Base-by-base conservation (phyloP, 2,113 vertebrate genomes). In the Cebus imitator region DNA sequence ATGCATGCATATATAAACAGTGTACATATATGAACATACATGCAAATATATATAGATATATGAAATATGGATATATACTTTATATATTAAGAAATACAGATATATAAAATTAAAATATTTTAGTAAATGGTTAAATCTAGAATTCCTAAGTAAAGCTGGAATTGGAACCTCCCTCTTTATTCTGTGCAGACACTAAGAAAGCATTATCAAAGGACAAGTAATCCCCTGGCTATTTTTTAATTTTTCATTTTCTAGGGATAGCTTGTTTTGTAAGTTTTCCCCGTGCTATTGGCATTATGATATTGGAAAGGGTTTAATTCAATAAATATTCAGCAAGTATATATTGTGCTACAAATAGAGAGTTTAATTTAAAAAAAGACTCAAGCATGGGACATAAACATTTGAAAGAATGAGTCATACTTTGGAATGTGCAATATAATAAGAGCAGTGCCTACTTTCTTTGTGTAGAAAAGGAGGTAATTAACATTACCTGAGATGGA, bases 51-150 rank as follows among this genome's bases (percentile, higher is more conserved):
- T 21, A 68, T 16, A 86, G 5, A 55, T 50, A 27, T 16, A 43
- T 52, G 37, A 81, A 87, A 80, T 90, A 9, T 72, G 14, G 61
- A 14, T 30, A 13, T 64, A 64, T 64, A 61, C 58, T 61, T 64
- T 32, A 64, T 6, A 30, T 30, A 64, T 64, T 64, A 64, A 0
- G 5, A 64, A 64, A 64, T 64, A 32, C 2, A 64, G 61, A 64
- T 64, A 30, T 83, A 32, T 92, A 64, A 90, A 91, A 64, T 21
- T 20, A 94, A 95, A 95, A 10, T 91, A 78, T 10, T 30, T 76
- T 86, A 61, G 40, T 85, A 43, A 91, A 75, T 52, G 30, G 6
- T 11, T 84, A 21, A 92, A 58, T 52, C 48, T 90, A 78, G 25
- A 89, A 87, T 75, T 85, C 37, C 84, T 89, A 87, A 95, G 48